Evolutionary conservation across 2,113 vertebrate species (phyloP).

Genomic region (Crocuta crocuta): DNA sequence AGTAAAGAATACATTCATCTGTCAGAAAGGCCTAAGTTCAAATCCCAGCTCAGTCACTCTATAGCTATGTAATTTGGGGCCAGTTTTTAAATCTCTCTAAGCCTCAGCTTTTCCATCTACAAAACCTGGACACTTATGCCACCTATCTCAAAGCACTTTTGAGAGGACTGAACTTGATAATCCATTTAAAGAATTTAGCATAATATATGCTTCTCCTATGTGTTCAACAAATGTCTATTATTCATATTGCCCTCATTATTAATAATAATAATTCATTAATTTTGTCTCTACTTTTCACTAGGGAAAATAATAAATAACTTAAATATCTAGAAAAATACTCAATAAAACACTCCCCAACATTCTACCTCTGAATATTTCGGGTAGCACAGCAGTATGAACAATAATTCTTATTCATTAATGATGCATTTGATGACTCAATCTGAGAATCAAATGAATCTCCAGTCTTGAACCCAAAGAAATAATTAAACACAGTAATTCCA

Average conservation of each 20-base stretch:
- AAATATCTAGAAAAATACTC: not conserved
- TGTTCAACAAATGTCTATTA: not conserved
- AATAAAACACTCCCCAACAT: not conserved
- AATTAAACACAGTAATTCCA: not conserved
- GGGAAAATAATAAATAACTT: not conserved
- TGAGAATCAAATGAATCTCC: not conserved
- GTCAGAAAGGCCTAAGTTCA: not conserved
- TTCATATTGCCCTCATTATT: not conserved
- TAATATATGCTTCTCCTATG: not conserved
- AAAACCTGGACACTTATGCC: not conserved
- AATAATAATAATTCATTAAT: not conserved
- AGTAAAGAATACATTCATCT: not conserved
- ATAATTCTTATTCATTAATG: not conserved
- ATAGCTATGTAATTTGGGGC: not conserved
- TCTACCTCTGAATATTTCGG: not conserved
- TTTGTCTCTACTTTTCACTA: not conserved
- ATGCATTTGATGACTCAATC: not conserved
- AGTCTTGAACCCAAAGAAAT: not conserved
- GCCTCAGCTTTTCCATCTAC: not conserved
- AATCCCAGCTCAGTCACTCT: not conserved
- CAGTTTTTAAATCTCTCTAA: slow-evolving; percentile 24
- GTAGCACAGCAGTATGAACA: not conserved
- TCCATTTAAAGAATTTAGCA: not conserved
- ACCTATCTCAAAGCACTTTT: not conserved
- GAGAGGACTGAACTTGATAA: not conserved